Conservation (phyloP, 2,888 invertebrate species). For the Torymus tubicola region DNA sequence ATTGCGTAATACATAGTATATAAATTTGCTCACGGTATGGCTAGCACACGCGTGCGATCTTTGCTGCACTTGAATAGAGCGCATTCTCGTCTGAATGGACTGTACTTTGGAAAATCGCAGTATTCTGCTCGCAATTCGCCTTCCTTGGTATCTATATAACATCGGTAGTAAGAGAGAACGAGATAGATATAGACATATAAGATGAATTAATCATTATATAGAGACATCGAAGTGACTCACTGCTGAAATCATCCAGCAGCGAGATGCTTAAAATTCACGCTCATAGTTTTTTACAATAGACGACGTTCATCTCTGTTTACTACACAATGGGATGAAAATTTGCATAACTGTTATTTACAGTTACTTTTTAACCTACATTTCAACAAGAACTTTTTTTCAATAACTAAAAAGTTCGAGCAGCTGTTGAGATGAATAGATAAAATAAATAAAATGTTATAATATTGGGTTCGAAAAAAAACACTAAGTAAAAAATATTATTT, state of each 20-base stretch:
- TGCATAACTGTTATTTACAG: too few species aligned
- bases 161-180: background rate
- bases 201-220: background rate
- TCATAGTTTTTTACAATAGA: background rate
- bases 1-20: too few species aligned
- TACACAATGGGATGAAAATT: too few species aligned
- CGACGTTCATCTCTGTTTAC: too few species aligned
- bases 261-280: background rate
- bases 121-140: conserved; percentile 29
- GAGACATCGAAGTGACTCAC: background rate
- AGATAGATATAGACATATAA: background rate
- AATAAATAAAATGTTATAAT: too few species aligned
- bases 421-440: too few species aligned
- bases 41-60: conserved; percentile 29
- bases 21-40: conserved; percentile 36
- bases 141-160: conserved; percentile 33
- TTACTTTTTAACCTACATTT: too few species aligned
- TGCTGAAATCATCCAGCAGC: background rate
- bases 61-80: conserved; percentile 49
- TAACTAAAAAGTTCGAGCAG: too few species aligned
- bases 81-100: conserved; percentile 45
- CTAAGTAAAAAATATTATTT: too few species aligned
- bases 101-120: conserved; percentile 48
- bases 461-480: too few species aligned
- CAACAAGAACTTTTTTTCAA: too few species aligned